Evolutionary conservation across 2,113 vertebrate genomes (phyloP), one percentile per base, ranked within the genome.

Genomic region (Microtus oregoni): DNA sequence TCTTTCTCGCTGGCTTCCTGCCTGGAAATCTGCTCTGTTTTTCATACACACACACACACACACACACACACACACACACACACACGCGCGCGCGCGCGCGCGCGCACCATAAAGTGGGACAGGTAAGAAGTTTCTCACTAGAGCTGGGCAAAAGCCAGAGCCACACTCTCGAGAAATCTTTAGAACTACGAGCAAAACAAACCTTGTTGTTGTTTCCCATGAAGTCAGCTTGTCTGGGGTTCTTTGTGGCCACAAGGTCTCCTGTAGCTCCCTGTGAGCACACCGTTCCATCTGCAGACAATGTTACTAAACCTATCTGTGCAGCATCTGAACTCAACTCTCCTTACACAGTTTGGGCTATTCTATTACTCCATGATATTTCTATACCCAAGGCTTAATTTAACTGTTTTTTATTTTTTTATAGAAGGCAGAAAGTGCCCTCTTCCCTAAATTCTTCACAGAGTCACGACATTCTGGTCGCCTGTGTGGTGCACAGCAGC

Each of bases 291-390:
- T 20, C 61, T 85, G 28, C 17, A 32, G 52, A 68, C 70, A 12
- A 47, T 78, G 2, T 72, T 41, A 76, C 85, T 72, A 92, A 82
- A 13, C 5, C 67, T 22, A 26, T 70, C 20, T 73, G 19, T 7
- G 26, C 14, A 81, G 17, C 44, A 47, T 68, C 58, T 20, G 75
- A 65, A 22, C n/a, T 38, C 24, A 61, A 47, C 14, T 67, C 28
- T 30, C n/a, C 44, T 91, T 70, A 14, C 5, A 78, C 6, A 2
- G 10, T 20, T 81, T 55, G 28, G 0, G 20, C 20, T 94, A 95
- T 35, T 86, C 12, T 30, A 63, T 68, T 55, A 24, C 26, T 85
- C 93, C 78, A 73, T 32, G 89, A 44, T 88, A 55, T 92, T 97
- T 52, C 32, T 28, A 75, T 5, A 72, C 89, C n/a, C n/a, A 88